Percentiles rank a stretch among this genome's conserved stretches.
Conservation (phyloP, 2,113 vertebrate genomes). For the Hirundichthys speculiger region DNA sequence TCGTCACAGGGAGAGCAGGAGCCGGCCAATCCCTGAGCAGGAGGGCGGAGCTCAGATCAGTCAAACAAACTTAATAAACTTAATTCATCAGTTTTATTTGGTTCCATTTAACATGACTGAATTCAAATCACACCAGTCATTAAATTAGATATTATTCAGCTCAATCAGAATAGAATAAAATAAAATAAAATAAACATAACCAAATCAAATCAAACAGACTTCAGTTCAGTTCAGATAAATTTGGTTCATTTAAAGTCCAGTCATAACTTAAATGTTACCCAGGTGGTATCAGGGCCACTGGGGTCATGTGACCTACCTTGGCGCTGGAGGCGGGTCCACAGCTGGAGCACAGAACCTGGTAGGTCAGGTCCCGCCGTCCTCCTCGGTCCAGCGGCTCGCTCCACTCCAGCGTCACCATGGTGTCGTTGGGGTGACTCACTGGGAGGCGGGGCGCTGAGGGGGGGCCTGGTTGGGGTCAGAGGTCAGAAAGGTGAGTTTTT, state of each 20-base stretch:
- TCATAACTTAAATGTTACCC: too few species aligned
- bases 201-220: too few species aligned
- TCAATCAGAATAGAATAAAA: too few species aligned
- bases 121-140: too few species aligned
- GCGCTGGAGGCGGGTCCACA: slow-evolving; percentile 52
- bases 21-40: slow-evolving; percentile 26
- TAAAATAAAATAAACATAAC: too few species aligned
- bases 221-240: too few species aligned
- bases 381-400: slow-evolving; percentile 85
- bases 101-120: too few species aligned
- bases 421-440: slow-evolving; percentile 83
- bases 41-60: neutral
- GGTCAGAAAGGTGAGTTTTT: slow-evolving; percentile 12
- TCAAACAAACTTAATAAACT: too few species aligned
- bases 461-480: slow-evolving; percentile 68
- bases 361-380: slow-evolving; percentile 82
- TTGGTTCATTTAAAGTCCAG: too few species aligned
- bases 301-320: slow-evolving; percentile 17
- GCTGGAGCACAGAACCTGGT: slow-evolving; percentile 73
- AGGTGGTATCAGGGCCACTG: too few species aligned
- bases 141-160: too few species aligned
- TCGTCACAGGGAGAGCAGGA: slow-evolving; percentile 77
- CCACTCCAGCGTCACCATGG: slow-evolving; percentile 85
- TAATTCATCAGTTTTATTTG: too few species aligned
- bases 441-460: slow-evolving; percentile 85